A percentile compares a stretch with the other conserved stretches of the same genome.
These are phyloP conservation scores for Drosophila equinoxialis DNA, from an alignment of 1,140 invertebrate genomes.

Conservation along the genomic window DNA sequence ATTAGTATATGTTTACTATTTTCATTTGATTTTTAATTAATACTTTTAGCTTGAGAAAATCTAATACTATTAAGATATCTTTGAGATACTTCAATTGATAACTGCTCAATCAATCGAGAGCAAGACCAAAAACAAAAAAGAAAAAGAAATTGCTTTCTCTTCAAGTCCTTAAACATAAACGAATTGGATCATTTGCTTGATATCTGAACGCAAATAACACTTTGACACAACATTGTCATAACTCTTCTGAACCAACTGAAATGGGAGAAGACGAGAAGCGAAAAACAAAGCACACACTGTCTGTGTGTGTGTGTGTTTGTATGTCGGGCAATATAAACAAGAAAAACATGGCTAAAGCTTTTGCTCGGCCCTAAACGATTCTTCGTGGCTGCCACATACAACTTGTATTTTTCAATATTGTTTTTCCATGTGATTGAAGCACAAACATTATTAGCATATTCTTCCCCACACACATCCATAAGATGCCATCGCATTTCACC, in stretches of 20 bases:
- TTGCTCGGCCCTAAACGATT: constrained; percentile 50
- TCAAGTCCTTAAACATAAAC: constrained; percentile 44
- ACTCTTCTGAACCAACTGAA: constrained; percentile 26
- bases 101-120: constrained; percentile 51
- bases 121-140: not conserved
- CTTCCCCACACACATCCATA: constrained; percentile 17
- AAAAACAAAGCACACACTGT: constrained; percentile 1
- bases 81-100: not conserved
- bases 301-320: too few species aligned
- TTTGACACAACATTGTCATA: constrained; percentile 66
- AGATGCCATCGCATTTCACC: constrained; percentile 4
- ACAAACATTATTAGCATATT: constrained; percentile 73
- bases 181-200: constrained; percentile 55
- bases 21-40: constrained; percentile 1
- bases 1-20: not conserved
- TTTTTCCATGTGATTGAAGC: constrained; percentile 74
- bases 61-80: not conserved
- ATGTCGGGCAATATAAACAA: constrained; percentile 39
- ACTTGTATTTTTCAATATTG: constrained; percentile 72
- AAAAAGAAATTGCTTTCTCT: constrained; percentile 46
- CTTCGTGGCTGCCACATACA: constrained; percentile 44
- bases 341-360: constrained; percentile 27
- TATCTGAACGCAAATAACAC: constrained; percentile 60
- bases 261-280: not conserved
- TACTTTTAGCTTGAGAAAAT: not conserved